Evolutionary conservation across 2,888 invertebrate genomes (phyloP).

Genomic region (Malachius bipustulatus): DNA sequence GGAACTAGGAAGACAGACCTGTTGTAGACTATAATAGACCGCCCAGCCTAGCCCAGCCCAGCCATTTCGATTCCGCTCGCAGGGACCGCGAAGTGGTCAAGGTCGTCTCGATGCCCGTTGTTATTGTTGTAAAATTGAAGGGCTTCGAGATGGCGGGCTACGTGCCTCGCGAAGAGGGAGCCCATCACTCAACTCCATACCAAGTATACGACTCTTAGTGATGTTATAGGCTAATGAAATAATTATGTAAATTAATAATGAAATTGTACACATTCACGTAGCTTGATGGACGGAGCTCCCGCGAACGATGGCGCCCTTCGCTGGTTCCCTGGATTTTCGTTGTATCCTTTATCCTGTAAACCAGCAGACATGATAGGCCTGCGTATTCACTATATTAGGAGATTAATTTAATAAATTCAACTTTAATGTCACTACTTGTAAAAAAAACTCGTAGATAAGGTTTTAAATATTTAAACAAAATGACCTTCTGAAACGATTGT

Average conservation of each 20-base stretch:
- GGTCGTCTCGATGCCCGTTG: conserved; percentile 20
- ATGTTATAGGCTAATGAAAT: conserved; percentile 30
- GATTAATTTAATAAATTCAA: no score
- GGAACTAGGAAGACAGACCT: conserved; percentile 18
- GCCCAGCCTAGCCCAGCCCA: no score
- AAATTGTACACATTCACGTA: background rate
- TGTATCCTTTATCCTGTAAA: background rate
- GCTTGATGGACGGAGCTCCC: background rate
- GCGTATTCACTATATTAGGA: no score
- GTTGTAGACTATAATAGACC: no score
- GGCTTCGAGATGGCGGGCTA: conserved; percentile 11
- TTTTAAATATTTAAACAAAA: no score
- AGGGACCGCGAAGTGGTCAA: conserved; percentile 13
- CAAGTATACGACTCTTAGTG: conserved; percentile 34
- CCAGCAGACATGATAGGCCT: conserved; percentile 1
- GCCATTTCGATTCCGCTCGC: conserved; percentile 23
- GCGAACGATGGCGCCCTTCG: background rate
- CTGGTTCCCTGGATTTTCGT: background rate
- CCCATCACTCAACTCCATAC: conserved; percentile 18
- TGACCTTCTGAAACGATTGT: no score
- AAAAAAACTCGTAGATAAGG: no score
- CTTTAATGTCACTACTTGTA: no score
- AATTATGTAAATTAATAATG: no score
- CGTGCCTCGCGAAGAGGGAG: conserved; percentile 7
- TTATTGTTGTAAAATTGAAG: conserved; percentile 24